These are phyloP conservation scores for Staurois parvus DNA, from an alignment of 2,797 vertebrate species.

Conservation along the genomic window DNA sequence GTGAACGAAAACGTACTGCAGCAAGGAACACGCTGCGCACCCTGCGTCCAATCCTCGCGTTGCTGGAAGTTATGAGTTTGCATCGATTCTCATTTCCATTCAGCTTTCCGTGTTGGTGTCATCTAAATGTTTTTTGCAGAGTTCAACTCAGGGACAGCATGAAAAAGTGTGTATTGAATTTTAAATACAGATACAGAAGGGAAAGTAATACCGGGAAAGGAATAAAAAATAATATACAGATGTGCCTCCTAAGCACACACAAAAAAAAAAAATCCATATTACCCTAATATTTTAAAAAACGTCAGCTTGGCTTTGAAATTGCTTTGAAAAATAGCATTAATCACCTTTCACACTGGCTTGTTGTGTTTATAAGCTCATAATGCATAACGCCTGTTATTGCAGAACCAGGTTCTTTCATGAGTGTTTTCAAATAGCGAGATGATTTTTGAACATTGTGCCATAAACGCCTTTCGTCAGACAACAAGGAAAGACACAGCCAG, in stretches of 20 bases:
- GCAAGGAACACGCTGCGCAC: not conserved
- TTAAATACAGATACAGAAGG: constrained; percentile 53
- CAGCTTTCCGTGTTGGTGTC: constrained; percentile 39
- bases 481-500: constrained; percentile 30
- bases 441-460: constrained; percentile 35
- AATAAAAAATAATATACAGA: constrained; percentile 53
- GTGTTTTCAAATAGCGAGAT: constrained; percentile 32
- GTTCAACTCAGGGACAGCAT: constrained; percentile 55
- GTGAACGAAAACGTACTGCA: not conserved
- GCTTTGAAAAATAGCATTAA: constrained; percentile 48
- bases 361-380: constrained; percentile 47
- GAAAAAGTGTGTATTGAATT: constrained; percentile 57
- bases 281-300: constrained; percentile 48
- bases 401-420: constrained; percentile 32
- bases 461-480: constrained; percentile 34
- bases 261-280: constrained; percentile 43
- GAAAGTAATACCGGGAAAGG: constrained; percentile 31
- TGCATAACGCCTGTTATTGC: constrained; percentile 38
- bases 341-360: constrained; percentile 42
- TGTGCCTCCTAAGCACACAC: constrained; percentile 33
- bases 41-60: constrained; percentile 26
- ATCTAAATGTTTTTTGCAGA: constrained; percentile 43
- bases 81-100: constrained; percentile 41
- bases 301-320: constrained; percentile 43
- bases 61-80: constrained; percentile 29